Conservation (phyloP, 2,113 vertebrate species). For the Saguinus imperator region DNA sequence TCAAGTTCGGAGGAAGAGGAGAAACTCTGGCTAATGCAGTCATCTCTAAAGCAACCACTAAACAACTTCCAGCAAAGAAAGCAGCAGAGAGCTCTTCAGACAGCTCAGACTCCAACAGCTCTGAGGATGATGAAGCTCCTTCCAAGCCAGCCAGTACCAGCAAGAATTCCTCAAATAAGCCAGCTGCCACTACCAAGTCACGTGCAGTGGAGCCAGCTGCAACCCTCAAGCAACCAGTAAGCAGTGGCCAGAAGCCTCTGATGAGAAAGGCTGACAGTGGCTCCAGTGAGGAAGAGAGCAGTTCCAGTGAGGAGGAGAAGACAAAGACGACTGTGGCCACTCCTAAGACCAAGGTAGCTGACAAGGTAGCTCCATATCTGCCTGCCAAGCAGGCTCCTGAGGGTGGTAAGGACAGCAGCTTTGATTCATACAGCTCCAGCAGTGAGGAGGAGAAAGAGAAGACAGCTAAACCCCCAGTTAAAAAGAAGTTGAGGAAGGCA, state of each 20-base stretch:
- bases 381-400: slow-evolving; percentile 77
- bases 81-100: slow-evolving; percentile 86
- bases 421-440: slow-evolving; percentile 88
- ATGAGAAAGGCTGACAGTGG: slow-evolving; percentile 87
- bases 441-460: slow-evolving; percentile 78
- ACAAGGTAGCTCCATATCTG: slow-evolving; percentile 77
- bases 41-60: slow-evolving; percentile 72
- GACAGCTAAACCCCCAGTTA: slow-evolving; percentile 60
- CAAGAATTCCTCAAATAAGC: slow-evolving; percentile 15
- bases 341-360: slow-evolving; percentile 63
- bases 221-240: slow-evolving; percentile 76
- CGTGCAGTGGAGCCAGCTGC: slow-evolving; percentile 68
- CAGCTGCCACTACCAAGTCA: background rate
- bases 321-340: slow-evolving; percentile 57
- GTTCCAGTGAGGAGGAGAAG: slow-evolving; percentile 81
- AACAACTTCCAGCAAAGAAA: slow-evolving; percentile 77
- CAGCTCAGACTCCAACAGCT: slow-evolving; percentile 92
- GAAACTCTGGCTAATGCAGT: slow-evolving; percentile 72
- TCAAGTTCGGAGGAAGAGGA: slow-evolving; percentile 93
- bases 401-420: slow-evolving; percentile 77
- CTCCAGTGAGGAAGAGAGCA: slow-evolving; percentile 87
- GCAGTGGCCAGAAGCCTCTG: slow-evolving; percentile 52
- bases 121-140: slow-evolving; percentile 86
- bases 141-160: slow-evolving; percentile 68
- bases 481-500: slow-evolving; percentile 82